phyloP scores from a whole-genome alignment of 2,888 invertebrate genomes.

The Gnatocerus cornutus region DNA sequence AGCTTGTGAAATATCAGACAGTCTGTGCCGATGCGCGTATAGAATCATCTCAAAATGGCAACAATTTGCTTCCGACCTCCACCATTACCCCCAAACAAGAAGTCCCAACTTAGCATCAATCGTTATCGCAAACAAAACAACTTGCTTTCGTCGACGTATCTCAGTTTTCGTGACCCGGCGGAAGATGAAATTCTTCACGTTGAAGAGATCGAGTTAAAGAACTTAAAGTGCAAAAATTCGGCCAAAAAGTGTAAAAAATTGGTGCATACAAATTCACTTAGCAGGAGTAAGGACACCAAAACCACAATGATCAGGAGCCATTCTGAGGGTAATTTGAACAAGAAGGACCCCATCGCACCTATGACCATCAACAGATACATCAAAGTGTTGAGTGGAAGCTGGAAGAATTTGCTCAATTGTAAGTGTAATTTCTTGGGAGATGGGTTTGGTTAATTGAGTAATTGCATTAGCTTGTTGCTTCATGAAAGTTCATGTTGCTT shows the following conservation, averaged over 20 bases:
- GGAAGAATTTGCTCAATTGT: slow-evolving; percentile 87
- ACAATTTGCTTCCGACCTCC: slow-evolving; percentile 76
- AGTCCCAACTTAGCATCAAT: slow-evolving; percentile 62
- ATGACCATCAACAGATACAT: slow-evolving; percentile 79
- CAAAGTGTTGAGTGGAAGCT: slow-evolving; percentile 83
- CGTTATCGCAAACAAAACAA: slow-evolving; percentile 53
- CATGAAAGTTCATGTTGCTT: slow-evolving; percentile 9
- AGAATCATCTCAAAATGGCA: slow-evolving; percentile 69
- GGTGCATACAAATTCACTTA: slow-evolving; percentile 72
- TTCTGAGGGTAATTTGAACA: slow-evolving; percentile 81
- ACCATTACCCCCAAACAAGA: slow-evolving; percentile 75
- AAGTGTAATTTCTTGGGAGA: slow-evolving; percentile 71
- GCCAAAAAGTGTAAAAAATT: slow-evolving; percentile 61
- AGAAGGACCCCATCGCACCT: slow-evolving; percentile 63
- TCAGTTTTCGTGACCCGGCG: slow-evolving; percentile 75
- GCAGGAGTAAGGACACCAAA: slow-evolving; percentile 59
- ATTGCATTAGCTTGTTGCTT: slow-evolving; percentile 9
- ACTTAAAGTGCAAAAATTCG: slow-evolving; percentile 53
- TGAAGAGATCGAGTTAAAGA: slow-evolving; percentile 63
- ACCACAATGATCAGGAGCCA: slow-evolving; percentile 77
- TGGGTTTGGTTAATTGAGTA: slow-evolving; percentile 15
- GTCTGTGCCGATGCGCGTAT: slow-evolving; percentile 4
- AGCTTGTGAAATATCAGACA: neutral
- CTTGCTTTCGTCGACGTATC: slow-evolving; percentile 73
- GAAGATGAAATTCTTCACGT: slow-evolving; percentile 68